Conservation (phyloP, 2,113 vertebrate species). For the Nematolebias whitei region DNA sequence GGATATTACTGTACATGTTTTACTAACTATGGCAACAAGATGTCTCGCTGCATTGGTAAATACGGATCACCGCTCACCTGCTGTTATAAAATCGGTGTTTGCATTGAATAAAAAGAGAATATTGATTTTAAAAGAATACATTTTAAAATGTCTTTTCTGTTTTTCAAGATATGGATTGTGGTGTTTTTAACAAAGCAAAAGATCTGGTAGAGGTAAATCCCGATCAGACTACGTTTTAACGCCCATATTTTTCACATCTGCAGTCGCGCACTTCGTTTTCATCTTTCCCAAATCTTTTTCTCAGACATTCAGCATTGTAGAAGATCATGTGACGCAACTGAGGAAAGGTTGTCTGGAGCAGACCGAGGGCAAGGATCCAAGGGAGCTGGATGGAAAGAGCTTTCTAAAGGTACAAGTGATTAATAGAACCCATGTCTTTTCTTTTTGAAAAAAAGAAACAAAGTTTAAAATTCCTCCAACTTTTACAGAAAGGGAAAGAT, state of each 20-base stretch:
- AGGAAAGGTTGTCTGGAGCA: conserved; percentile 34
- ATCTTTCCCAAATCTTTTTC: neutral
- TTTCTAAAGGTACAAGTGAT: conserved; percentile 57
- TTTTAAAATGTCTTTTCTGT: conserved; percentile 33
- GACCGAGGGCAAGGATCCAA: conserved; percentile 1
- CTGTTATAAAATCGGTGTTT: neutral
- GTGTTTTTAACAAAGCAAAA: conserved; percentile 15
- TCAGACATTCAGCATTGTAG: conserved; percentile 19
- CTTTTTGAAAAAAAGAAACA: neutral
- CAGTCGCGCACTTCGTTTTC: neutral
- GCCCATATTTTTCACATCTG: neutral
- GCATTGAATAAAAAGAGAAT: neutral
- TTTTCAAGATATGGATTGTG: conserved; percentile 67
- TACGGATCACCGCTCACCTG: neutral
- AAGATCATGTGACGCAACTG: conserved; percentile 15
- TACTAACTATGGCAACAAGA: conserved; percentile 62
- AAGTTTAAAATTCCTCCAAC: neutral
- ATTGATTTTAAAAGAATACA: neutral
- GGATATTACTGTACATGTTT: conserved; percentile 71
- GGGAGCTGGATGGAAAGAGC: conserved; percentile 1
- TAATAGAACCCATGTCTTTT: conserved; percentile 1
- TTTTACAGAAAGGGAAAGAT: conserved; percentile 10
- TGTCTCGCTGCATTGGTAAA: conserved; percentile 63
- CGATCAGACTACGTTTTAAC: neutral
- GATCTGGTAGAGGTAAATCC: conserved; percentile 44